Evolutionary conservation across 2,797 vertebrate species (phyloP), one percentile per base, ranked within the genome.

Genomic region (Parauchenoglanis punctatus): DNA sequence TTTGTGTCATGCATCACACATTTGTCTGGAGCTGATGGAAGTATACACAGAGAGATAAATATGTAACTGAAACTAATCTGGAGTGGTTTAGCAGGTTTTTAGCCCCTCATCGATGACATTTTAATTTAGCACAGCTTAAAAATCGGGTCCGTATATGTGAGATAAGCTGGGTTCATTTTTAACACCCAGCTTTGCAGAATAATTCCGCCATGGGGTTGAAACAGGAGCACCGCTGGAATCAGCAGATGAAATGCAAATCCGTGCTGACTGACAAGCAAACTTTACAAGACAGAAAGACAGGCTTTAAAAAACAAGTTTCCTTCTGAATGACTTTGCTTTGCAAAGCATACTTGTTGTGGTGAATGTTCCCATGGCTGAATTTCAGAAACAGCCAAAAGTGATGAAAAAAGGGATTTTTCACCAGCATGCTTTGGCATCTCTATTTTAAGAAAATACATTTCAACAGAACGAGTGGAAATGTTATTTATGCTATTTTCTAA

Each of bases 91-190:
- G 81, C 83, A 87, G 63, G 88, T 91, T 87, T 91, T 83, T 89
- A 90, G 89, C 86, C 2, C 83, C 49, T 90, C 88, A 81, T 89
- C 82, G 82, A 89, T 88, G 89, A 91, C 90, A 92, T 92, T 91
- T 92, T 87, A 92, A 93, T 93, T 92, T 90, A 91, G 86, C 83
- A 78, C 46, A 87, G 88, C 85, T 90, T 92, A 91, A 89, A 87
- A 89, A 83, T 80, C 61, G 58, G 73, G 73, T 77, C 44, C 70
- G 35, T 87, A 88, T 84, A 80, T 70, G 81, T 85, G 85, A 58
- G 83, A 89, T 86, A 78, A 89, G 85, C 72, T 28, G 67, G 81
- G 82, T 52, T 85, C 54, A 78, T 77, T 86, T 81, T 86, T 73
- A 72, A 70, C 63, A 85, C 72, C 49, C 44, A 68, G 87, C 75